These are phyloP conservation scores for Drosophila testacea DNA, from an alignment of 2,888 invertebrate species.

Conservation along the genomic window DNA sequence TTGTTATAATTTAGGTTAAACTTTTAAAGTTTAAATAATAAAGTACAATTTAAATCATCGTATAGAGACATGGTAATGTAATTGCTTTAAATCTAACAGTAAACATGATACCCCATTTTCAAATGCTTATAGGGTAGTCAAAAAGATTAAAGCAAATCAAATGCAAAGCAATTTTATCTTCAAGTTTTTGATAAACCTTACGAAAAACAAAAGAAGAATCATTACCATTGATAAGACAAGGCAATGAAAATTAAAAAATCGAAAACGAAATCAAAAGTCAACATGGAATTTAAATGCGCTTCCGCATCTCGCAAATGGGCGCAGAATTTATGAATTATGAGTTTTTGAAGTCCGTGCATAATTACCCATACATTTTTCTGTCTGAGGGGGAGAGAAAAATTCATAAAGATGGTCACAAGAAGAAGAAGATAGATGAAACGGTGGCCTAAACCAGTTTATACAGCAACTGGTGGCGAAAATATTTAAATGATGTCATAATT, in stretches of 20 bases:
- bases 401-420: conserved; percentile 27
- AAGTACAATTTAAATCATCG: neutral
- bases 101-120: neutral
- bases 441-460: conserved; percentile 75
- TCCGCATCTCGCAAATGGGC: conserved; percentile 74
- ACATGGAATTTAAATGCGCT: conserved; percentile 61
- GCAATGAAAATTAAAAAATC: conserved; percentile 40
- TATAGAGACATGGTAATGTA: neutral
- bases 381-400: conserved; percentile 36
- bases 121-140: conserved; percentile 2
- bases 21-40: neutral
- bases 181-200: conserved; percentile 31
- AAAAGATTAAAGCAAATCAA: conserved; percentile 28
- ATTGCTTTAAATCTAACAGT: neutral
- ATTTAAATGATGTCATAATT: conserved; percentile 82
- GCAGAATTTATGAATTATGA: conserved; percentile 74
- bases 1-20: neutral
- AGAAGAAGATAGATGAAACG: conserved; percentile 33
- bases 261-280: conserved; percentile 33
- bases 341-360: conserved; percentile 69
- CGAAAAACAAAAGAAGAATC: neutral
- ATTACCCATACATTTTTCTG: conserved; percentile 52
- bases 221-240: conserved; percentile 61
- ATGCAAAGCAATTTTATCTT: conserved; percentile 31
- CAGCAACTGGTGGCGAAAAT: conserved; percentile 69